These are phyloP conservation scores for Drosophila paramelanica DNA, from an alignment of 2,888 invertebrate species.

Conservation along the genomic window DNA sequence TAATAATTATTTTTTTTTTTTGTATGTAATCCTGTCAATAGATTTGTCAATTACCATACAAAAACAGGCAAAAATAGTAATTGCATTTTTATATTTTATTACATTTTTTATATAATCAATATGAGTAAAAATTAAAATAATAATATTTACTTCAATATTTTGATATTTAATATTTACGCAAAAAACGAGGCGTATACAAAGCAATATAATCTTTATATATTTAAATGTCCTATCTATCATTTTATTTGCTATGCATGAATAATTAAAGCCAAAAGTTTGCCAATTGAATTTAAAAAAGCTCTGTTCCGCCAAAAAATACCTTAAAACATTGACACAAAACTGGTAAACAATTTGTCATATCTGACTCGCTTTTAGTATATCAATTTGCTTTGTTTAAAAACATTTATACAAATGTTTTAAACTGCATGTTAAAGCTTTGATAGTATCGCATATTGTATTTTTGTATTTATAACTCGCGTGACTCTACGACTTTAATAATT, in stretches of 20 bases:
- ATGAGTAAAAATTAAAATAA: too few relatives aligned
- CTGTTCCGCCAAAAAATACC: background rate
- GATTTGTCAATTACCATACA: too few relatives aligned
- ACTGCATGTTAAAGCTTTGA: conserved; percentile 2
- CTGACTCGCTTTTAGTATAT: background rate
- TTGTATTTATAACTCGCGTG: conserved; percentile 27
- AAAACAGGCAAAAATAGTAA: too few relatives aligned
- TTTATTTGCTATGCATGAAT: background rate
- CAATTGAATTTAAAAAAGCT: background rate
- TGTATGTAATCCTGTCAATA: too few relatives aligned
- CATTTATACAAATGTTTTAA: background rate
- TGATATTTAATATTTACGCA: too few relatives aligned
- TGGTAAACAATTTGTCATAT: background rate
- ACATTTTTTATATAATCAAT: too few relatives aligned
- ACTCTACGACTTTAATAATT: conserved; percentile 26
- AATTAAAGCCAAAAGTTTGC: background rate
- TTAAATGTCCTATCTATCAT: too few relatives aligned
- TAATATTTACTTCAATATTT: too few relatives aligned
- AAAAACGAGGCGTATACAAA: too few relatives aligned
- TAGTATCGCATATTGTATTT: conserved; percentile 1
- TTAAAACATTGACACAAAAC: background rate
- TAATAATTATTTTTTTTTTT: too few relatives aligned
- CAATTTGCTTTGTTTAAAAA: background rate
- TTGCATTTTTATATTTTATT: too few relatives aligned
- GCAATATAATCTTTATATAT: too few relatives aligned